These are phyloP conservation scores for Cyrtodaria siliqua DNA, from an alignment of 2,888 invertebrate genomes.

Conservation along the genomic window DNA sequence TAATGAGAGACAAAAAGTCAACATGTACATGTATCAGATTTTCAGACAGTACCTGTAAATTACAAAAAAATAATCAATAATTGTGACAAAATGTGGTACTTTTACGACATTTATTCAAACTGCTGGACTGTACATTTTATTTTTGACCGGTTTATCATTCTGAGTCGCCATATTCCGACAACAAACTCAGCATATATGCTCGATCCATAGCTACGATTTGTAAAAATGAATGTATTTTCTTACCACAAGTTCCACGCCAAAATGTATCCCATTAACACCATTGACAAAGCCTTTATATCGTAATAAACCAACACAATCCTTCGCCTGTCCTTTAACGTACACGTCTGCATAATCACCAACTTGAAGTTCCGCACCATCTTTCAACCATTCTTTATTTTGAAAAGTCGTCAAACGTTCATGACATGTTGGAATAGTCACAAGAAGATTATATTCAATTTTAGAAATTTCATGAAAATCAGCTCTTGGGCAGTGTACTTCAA, in stretches of 20 bases:
- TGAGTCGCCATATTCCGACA: too few species aligned
- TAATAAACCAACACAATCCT: conserved; percentile 71
- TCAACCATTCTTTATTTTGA: conserved; percentile 72
- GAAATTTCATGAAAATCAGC: conserved; percentile 62
- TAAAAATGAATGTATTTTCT: too few species aligned
- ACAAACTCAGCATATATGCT: too few species aligned
- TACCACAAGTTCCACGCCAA: conserved; percentile 81
- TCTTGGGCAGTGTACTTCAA: conserved; percentile 68
- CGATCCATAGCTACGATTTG: too few species aligned
- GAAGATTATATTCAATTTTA: conserved; percentile 59
- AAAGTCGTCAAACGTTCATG: conserved; percentile 75
- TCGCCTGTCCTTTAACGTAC: conserved; percentile 72
- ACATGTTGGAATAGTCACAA: conserved; percentile 78
- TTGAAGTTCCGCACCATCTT: conserved; percentile 72
- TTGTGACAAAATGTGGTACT: too few species aligned
- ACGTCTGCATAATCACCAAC: conserved; percentile 75
- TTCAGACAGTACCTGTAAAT: too few species aligned
- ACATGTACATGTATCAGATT: too few species aligned
- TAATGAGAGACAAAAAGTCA: too few species aligned
- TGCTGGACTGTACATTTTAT: too few species aligned
- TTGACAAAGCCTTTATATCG: conserved; percentile 74
- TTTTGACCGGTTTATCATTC: too few species aligned
- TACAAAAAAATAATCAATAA: too few species aligned
- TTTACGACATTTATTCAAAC: too few species aligned
- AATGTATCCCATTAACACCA: conserved; percentile 75